Base-by-base conservation (phyloP, 92 coral and sea anemone species). In the Blastomussa wellsi region DNA sequence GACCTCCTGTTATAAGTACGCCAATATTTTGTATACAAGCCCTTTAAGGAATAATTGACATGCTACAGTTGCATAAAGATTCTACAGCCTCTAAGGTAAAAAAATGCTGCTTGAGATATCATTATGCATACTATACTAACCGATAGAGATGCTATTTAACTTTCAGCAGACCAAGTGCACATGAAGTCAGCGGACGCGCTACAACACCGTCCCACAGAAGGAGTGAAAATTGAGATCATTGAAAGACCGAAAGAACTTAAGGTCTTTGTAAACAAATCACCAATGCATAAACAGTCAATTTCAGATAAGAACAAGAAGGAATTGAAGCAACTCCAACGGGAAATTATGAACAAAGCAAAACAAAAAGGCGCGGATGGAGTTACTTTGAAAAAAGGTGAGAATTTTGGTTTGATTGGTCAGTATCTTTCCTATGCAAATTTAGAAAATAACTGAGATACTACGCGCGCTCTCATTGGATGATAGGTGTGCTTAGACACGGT, bases 231-330 rank as follows among this genome's bases (percentile, higher is more conserved):
- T 24, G 85, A 81, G 32, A 81, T 81, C 10, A 81, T 81, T 37
- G 77, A 81, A 35, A 81, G 47, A 70, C 85, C 85, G 12, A 71
- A 33, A 69, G 77, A 69, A 81, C 78, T 81, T 2, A 81, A 51
- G 38, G 78, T 81, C 12, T 33, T 36, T 48, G 69, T 81, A 14
- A 53, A 81, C 68, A 81, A 71, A 26, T 33, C 66, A 7, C 85
- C 85, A 31, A 48, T 39, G 32, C 55, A 24, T 28, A 57, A 37
- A 28, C 22, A 81, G n/a, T 17, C 67, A 24, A 26, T 8, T 32
- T 49, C 24, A 19, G 42, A 71, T 10, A 48, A 35, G 32, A 39
- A 33, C 32, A 69, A 70, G 31, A 81, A 81, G 52, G 68, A 5
- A 3, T 70, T 64, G 85, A 37, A 71, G 49, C 24, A 81, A 8